Evolutionary conservation across 2,113 vertebrate genomes (phyloP), one percentile per base, ranked within the genome.

Genomic region (Corythornis madagascariensis): DNA sequence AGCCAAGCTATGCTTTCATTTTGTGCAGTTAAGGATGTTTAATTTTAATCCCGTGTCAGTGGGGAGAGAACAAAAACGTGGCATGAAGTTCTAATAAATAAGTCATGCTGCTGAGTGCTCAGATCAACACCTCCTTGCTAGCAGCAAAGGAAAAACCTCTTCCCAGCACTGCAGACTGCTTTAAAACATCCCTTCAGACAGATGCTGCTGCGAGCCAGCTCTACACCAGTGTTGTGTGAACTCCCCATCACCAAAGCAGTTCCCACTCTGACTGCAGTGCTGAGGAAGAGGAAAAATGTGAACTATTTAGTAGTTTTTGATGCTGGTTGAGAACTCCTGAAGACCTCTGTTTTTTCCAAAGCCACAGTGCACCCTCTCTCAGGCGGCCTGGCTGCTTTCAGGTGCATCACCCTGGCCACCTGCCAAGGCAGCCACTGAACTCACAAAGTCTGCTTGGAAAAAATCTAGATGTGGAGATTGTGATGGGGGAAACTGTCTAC

Each of bases 61-160:
- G 67, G 50, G 74, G 47, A 73, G 48, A 38, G 25, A 7, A 21
- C 3, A 43, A 90, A 82, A 95, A 76, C 47, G 52, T 4, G 15
- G 20, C 87, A 73, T 60, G 87, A 94, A 77, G 50, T 85, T 83
- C 75, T 93, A 73, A 93, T 95, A 92, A 94, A 95, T 94, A 93
- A 96, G 73, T 85, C 75, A 89, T 92, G 75, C 60, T 9, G 4
- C 40, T 0, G 4, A 83, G 70, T 66, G 79, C 87, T 91, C 87
- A 67, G 82, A 96, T 94, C 92, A 93, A 75, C 85, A 73, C 78
- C 83, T 94, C 75, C 93, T 93, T 81, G 85, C 93, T 90, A 70
- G 89, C 74, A 52, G 47, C 53, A 82, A 33, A 83, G 81, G 83
- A 90, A 78, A 79, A 93, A 43, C 47, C 0, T 0, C 91, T 89